Evolutionary conservation across 2,113 vertebrate genomes (phyloP).

Genomic region (Macaca mulatta): DNA sequence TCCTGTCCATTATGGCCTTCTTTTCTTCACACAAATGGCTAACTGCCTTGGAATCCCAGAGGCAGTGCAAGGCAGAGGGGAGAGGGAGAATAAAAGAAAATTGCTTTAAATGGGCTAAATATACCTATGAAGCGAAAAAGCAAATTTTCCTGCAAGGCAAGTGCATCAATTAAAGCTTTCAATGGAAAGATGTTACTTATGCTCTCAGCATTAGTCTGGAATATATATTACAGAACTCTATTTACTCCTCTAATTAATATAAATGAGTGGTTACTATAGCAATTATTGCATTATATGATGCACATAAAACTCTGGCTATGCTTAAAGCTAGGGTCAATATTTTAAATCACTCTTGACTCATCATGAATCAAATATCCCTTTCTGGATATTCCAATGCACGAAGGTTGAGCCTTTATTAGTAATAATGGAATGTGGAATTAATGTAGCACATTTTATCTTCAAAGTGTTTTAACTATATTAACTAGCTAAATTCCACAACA

Average conservation of each 20-base stretch:
- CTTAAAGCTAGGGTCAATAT: constrained; percentile 77
- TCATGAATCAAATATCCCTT: constrained; percentile 77
- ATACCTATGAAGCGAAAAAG: constrained; percentile 41
- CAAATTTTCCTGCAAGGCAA: constrained; percentile 67
- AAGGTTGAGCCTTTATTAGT: constrained; percentile 74
- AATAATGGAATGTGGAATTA: constrained; percentile 66
- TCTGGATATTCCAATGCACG: constrained; percentile 70
- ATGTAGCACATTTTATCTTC: constrained; percentile 40
- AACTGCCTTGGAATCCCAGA: constrained; percentile 79
- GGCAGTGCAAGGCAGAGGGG: constrained; percentile 67
- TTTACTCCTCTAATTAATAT: constrained; percentile 80
- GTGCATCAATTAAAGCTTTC: constrained; percentile 77
- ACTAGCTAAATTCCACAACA: background rate
- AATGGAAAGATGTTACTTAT: constrained; percentile 67
- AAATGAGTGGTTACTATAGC: constrained; percentile 78
- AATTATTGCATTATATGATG: constrained; percentile 82
- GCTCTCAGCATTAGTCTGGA: constrained; percentile 50
- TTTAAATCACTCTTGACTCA: constrained; percentile 80
- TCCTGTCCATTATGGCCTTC: constrained; percentile 44
- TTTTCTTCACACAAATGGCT: constrained; percentile 64
- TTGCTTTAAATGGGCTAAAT: constrained; percentile 75
- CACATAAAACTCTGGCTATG: constrained; percentile 75
- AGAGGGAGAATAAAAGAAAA: constrained; percentile 68
- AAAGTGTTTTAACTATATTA: constrained; percentile 29
- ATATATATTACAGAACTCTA: constrained; percentile 68